These are phyloP conservation scores for Avahi laniger DNA, from an alignment of 2,797 vertebrate genomes.

Conservation along the genomic window DNA sequence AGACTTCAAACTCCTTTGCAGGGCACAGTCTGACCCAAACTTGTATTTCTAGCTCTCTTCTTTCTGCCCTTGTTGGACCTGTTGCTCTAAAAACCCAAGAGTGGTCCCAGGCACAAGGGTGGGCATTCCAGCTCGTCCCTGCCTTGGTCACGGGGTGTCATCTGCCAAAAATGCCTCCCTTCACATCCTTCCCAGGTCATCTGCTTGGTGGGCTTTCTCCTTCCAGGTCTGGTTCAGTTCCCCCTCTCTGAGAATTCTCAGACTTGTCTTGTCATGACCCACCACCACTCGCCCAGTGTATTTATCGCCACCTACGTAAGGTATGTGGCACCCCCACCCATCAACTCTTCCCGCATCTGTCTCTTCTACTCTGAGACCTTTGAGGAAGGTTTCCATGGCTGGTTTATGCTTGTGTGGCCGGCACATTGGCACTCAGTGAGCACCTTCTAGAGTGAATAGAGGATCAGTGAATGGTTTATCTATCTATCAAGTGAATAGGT, in stretches of 20 bases:
- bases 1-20: too few relatives aligned
- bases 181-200: accelerated
- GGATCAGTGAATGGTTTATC: background rate
- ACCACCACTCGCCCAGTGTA: accelerated
- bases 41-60: background rate
- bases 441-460: background rate
- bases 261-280: accelerated
- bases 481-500: background rate
- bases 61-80: accelerated
- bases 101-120: background rate
- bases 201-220: background rate
- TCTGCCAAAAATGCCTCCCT: background rate
- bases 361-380: background rate
- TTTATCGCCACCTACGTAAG: background rate
- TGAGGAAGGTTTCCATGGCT: background rate
- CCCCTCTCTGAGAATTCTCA: background rate
- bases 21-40: background rate
- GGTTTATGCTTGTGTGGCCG: background rate
- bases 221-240: background rate
- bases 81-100: background rate
- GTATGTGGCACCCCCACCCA: background rate
- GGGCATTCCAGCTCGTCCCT: too few relatives aligned
- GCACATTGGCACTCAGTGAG: background rate
- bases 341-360: background rate
- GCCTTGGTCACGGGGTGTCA: accelerated